A percentile compares a stretch with the other conserved stretches of the same genome.
Evolutionary conservation across 2,888 invertebrate species (phyloP).

Genomic region (Alloscopus bannaensis): DNA sequence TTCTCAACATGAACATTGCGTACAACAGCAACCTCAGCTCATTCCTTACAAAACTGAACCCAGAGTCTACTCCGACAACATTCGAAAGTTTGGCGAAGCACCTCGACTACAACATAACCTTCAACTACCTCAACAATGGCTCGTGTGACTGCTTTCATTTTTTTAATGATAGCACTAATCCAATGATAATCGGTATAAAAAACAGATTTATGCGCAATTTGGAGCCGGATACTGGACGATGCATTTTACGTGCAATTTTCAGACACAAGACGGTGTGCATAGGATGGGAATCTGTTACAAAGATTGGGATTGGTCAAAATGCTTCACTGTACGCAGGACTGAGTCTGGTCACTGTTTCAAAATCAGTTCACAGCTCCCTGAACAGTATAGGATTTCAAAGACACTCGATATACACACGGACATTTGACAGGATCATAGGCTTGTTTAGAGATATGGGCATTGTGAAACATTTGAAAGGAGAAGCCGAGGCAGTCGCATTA

Average conservation of each 20-base stretch:
- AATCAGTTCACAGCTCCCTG: constrained; percentile 52
- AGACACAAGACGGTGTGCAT: constrained; percentile 52
- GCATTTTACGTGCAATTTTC: constrained; percentile 55
- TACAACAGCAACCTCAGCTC: constrained; percentile 66
- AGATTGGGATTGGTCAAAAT: constrained; percentile 59
- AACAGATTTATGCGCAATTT: constrained; percentile 56
- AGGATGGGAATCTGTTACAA: constrained; percentile 63
- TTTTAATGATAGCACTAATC: constrained; percentile 51
- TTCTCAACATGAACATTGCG: constrained; percentile 51
- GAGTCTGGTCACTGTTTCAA: constrained; percentile 46
- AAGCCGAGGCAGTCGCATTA: constrained; percentile 54
- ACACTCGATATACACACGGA: constrained; percentile 58
- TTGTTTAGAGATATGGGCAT: constrained; percentile 63
- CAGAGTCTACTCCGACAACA: constrained; percentile 43
- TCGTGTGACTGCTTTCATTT: constrained; percentile 64
- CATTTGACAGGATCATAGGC: constrained; percentile 51
- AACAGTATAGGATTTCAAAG: constrained; percentile 63
- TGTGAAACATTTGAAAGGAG: constrained; percentile 37
- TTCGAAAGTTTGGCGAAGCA: constrained; percentile 46
- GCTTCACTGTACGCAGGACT: constrained; percentile 55
- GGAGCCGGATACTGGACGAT: constrained; percentile 55
- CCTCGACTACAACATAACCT: constrained; percentile 62
- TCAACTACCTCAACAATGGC: constrained; percentile 63
- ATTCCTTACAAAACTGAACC: constrained; percentile 41
- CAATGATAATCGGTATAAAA: constrained; percentile 46